A percentile compares a stretch with the other conserved stretches of the same genome.
Evolutionary conservation across 1,140 invertebrate genomes (phyloP).

Genomic region (Procambarus clarkii): DNA sequence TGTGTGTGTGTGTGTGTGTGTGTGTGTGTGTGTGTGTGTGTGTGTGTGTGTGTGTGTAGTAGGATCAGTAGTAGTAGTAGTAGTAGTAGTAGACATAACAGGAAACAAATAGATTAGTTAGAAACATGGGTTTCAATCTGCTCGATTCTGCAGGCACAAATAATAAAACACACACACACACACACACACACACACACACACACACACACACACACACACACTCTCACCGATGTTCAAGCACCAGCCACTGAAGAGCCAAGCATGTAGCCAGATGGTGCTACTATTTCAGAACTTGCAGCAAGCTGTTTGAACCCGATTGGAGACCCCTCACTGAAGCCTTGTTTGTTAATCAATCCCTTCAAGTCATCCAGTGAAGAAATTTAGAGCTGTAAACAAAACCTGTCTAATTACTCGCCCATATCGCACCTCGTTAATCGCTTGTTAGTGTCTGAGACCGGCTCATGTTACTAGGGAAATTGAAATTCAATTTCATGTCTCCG

Average conservation of each 20-base stretch:
- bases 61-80: no score
- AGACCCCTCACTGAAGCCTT: background rate
- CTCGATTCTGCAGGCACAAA: background rate
- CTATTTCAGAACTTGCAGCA: background rate
- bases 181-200: constrained; percentile 27
- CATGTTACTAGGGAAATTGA: constrained; percentile 11
- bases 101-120: no score
- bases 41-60: no score
- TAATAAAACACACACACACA: background rate
- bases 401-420: constrained; percentile 36
- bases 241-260: background rate
- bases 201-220: constrained; percentile 33
- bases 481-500: background rate
- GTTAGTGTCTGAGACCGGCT: constrained; percentile 17
- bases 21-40: no score
- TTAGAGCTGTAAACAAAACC: constrained; percentile 14
- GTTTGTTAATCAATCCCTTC: background rate
- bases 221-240: constrained; percentile 1
- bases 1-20: no score
- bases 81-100: no score
- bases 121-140: no score
- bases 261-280: background rate
- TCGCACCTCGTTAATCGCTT: constrained; percentile 27
- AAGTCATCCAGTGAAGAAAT: constrained; percentile 1
- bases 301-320: background rate